Conservation (phyloP, 2,113 vertebrate species). For the Setophaga coronata region DNA sequence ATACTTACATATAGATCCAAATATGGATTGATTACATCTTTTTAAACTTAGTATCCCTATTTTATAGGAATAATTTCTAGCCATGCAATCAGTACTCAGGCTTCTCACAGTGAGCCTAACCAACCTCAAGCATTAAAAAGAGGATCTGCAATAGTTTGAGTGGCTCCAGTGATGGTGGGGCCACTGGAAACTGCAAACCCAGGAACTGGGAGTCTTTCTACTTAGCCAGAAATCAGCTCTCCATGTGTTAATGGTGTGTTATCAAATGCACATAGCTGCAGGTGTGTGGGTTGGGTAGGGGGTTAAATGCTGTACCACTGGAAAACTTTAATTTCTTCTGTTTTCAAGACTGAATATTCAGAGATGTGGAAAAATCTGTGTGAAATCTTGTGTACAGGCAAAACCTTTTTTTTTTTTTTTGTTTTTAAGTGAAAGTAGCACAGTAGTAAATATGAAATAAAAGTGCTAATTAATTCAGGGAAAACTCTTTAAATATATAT, state of each 20-base stretch:
- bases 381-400: background rate
- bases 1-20: background rate
- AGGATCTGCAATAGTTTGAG: background rate
- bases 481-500: background rate
- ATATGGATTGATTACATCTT: background rate
- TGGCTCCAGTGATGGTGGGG: background rate
- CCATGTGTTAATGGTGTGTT: background rate
- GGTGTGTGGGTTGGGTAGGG: background rate
- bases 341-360: background rate
- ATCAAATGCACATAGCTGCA: background rate
- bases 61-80: background rate
- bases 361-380: background rate
- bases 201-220: background rate
- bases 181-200: background rate
- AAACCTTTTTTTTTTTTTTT: background rate
- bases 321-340: background rate
- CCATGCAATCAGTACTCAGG: background rate
- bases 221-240: background rate
- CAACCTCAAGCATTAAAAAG: background rate
- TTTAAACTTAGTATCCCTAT: background rate
- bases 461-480: constrained; percentile 34
- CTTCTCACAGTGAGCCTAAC: background rate
- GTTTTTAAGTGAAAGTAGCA: background rate
- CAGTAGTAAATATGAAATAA: constrained; percentile 23
- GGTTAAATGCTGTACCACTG: background rate